Evolutionary conservation across 2,113 vertebrate species (phyloP).

Genomic region (Menidia beryllina): DNA sequence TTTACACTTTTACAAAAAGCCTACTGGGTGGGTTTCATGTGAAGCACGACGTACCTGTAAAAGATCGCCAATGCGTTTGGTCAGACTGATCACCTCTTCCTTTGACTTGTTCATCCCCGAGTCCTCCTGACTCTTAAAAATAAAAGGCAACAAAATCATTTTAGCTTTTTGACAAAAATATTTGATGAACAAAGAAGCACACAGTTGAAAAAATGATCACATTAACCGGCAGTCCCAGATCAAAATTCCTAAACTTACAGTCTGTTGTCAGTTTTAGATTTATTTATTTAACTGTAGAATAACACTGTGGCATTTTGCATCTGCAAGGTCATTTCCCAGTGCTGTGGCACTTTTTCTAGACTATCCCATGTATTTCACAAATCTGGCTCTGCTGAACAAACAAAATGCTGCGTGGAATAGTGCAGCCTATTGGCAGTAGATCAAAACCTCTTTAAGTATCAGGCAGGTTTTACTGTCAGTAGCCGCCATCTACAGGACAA

Average conservation of each 20-base stretch:
- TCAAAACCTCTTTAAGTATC: not conserved
- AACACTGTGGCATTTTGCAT: not conserved
- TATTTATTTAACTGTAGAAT: too few relatives aligned
- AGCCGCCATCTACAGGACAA: slow-evolving; percentile 14
- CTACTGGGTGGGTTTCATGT: too few relatives aligned
- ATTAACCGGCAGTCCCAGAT: too few relatives aligned
- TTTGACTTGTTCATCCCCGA: slow-evolving; percentile 55
- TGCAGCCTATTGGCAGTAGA: not conserved
- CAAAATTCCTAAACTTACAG: too few relatives aligned
- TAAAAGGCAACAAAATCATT: slow-evolving; percentile 3
- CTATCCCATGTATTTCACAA: too few relatives aligned
- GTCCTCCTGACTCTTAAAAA: slow-evolving; percentile 73
- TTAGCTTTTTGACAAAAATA: not conserved
- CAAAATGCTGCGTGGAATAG: not conserved
- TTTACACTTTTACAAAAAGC: not conserved
- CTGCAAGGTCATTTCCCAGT: not conserved
- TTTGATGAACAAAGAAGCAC: not conserved
- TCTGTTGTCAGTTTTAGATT: too few relatives aligned
- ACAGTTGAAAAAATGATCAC: too few relatives aligned
- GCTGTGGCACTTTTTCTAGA: not conserved
- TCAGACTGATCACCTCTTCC: slow-evolving; percentile 73
- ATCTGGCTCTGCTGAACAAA: not conserved
- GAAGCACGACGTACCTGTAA: slow-evolving; percentile 61
- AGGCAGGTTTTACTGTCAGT: not conserved
- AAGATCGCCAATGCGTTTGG: slow-evolving; percentile 66